A percentile compares a stretch with the other conserved stretches of the same genome.
phyloP scores from a whole-genome alignment of 2,888 invertebrate species.

The Tolmerus cingulatus region DNA sequence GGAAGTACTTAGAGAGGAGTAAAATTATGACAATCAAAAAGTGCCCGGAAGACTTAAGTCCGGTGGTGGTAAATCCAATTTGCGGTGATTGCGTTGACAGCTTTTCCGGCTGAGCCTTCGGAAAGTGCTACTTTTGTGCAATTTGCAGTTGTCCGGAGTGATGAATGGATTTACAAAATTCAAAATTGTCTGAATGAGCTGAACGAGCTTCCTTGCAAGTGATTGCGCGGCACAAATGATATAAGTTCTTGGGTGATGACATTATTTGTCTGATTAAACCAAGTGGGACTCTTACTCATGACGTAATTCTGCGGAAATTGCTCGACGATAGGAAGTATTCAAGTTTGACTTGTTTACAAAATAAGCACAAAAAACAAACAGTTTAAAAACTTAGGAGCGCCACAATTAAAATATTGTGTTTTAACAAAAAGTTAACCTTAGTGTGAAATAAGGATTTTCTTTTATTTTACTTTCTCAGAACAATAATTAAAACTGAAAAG shows the following conservation, averaged over 20 bases:
- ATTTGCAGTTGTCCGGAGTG: background rate
- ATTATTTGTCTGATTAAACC: background rate
- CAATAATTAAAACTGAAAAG: no score
- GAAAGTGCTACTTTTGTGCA: background rate
- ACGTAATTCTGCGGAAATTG: background rate
- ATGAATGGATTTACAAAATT: background rate
- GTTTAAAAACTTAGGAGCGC: background rate
- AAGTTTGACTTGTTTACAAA: background rate
- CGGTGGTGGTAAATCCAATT: constrained; percentile 9
- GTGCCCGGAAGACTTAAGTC: background rate
- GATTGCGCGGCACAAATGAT: background rate
- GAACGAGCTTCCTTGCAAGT: background rate
- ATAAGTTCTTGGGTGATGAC: background rate
- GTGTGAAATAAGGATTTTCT: background rate
- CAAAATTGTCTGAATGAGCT: background rate
- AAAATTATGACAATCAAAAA: background rate
- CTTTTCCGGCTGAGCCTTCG: background rate
- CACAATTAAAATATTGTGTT: background rate
- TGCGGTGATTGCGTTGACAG: background rate
- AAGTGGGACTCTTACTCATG: background rate
- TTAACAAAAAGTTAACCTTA: background rate
- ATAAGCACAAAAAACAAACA: background rate
- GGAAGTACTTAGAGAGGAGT: background rate
- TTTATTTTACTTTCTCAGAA: no score
- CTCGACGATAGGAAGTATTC: background rate